phyloP scores from a whole-genome alignment of 1,140 invertebrate genomes.

The Drosophila tsacasi region DNA sequence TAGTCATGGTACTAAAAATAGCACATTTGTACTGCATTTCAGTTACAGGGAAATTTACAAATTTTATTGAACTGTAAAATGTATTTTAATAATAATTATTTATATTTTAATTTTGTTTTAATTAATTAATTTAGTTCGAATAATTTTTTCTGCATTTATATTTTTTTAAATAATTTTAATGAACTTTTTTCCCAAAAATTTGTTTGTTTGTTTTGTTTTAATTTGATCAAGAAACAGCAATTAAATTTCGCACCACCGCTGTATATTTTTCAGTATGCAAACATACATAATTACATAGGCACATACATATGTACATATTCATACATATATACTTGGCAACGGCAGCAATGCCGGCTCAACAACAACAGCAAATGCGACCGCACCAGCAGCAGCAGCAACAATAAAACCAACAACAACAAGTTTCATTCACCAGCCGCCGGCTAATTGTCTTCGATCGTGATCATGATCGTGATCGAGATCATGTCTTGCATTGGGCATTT shows the following conservation, averaged over 20 bases:
- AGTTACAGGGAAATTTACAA: neutral
- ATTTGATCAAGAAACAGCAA: neutral
- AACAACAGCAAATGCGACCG: constrained; percentile 15
- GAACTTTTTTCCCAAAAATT: neutral
- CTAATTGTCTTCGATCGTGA: constrained; percentile 49
- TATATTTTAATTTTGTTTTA: neutral
- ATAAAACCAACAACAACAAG: constrained; percentile 45
- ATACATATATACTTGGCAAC: constrained; percentile 48
- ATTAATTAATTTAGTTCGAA: no score
- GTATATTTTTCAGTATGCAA: constrained; percentile 12
- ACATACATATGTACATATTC: constrained; percentile 1
- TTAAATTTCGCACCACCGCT: neutral
- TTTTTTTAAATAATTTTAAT: neutral
- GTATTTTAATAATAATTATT: neutral
- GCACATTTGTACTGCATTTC: neutral
- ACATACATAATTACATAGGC: neutral
- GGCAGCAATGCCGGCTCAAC: constrained; percentile 16
- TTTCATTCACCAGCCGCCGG: constrained; percentile 53
- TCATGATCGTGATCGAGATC: constrained; percentile 53
- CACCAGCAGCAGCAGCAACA: constrained; percentile 41
- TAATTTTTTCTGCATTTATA: neutral
- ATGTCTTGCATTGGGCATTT: constrained; percentile 36
- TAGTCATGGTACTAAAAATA: neutral
- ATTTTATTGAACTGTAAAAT: neutral
- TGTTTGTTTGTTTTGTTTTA: neutral